Base-by-base conservation (phyloP, 1,140 invertebrate genomes). In the Limonius californicus region DNA sequence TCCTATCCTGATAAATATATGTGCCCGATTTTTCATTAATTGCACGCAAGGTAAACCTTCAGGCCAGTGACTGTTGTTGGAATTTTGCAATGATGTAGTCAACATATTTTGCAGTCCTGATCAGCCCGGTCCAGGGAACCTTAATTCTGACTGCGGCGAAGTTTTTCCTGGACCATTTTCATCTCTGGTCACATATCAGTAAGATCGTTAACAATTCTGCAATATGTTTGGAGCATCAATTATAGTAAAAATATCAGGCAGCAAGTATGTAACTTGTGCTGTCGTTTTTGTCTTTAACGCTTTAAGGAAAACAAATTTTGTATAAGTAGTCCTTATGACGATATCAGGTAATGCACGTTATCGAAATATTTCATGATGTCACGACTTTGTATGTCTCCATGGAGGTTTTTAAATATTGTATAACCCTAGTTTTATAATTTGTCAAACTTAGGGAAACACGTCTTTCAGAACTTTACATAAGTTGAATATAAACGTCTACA, bases 61-160 rank as follows among this genome's bases (percentile, higher is more conserved):
- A 39, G 23, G 54, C 69, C 69, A 78, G 19, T 64, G 19, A 6
- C 45, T 61, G 1, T 50, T 56, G 54, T 72, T 63, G 42, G 76
- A 63, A 59, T 74, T 68, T 19, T 61, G 12, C 64, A 70, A 69
- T 68, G 69, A 74, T 32, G 71, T 68, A 43, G 15, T 64, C 11
- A 76, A 58, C 66, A 75, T 75, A 61, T 76, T 71, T 68, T 77
- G 45, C 20, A 79, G 56, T 76, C 71, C 54, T 71, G 67, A 66
- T 79, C 78, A n/a, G 65, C 68, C 55, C 69, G 58, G 66, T 79
- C 72, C 7, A 78, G 70, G 63, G 66, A 68, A 20, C 70, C 70
- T 62, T 77, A 68, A 20, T 57, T 67, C 57, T 77, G 75, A 12
- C 58, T 54, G 57, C 77, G 73, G 35, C 68, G 30, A n/a, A 73